A percentile compares a stretch with the other conserved stretches of the same genome.
These are phyloP conservation scores for Dichetophora obliterata DNA, from an alignment of 2,888 invertebrate species.

Conservation along the genomic window DNA sequence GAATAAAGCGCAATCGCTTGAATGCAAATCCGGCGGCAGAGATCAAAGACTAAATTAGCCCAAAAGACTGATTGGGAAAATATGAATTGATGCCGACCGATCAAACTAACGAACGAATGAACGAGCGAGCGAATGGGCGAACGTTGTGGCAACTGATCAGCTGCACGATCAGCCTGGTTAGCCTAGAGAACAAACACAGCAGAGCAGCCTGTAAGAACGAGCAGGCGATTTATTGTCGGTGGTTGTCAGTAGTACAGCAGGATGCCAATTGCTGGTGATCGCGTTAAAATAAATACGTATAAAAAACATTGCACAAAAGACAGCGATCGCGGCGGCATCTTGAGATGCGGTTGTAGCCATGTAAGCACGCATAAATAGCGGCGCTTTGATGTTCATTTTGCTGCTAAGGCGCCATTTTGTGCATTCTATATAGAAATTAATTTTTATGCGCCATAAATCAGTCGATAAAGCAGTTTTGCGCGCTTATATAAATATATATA, in stretches of 20 bases:
- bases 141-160: neutral
- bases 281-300: neutral
- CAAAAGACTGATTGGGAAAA: conserved; percentile 47
- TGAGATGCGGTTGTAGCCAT: neutral
- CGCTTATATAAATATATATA: neutral
- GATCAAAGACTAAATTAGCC: conserved; percentile 44
- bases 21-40: conserved; percentile 39
- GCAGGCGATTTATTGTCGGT: conserved; percentile 35
- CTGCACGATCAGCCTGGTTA: neutral
- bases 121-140: neutral
- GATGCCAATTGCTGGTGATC: conserved; percentile 34
- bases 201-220: neutral
- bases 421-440: neutral
- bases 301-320: neutral
- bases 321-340: neutral
- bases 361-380: conserved; percentile 35
- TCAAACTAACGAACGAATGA: neutral
- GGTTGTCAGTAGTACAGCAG: conserved; percentile 27
- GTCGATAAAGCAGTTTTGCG: neutral
- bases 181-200: neutral
- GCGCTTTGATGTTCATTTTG: conserved; percentile 33
- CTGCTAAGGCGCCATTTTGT: conserved; percentile 31
- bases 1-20: conserved; percentile 15
- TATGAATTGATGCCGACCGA: conserved; percentile 39
- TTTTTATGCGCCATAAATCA: neutral